A percentile compares a stretch with the other conserved stretches of the same genome.
These are phyloP conservation scores for Gymnarchus niloticus DNA, from an alignment of 2,113 vertebrate species.

Conservation along the genomic window DNA sequence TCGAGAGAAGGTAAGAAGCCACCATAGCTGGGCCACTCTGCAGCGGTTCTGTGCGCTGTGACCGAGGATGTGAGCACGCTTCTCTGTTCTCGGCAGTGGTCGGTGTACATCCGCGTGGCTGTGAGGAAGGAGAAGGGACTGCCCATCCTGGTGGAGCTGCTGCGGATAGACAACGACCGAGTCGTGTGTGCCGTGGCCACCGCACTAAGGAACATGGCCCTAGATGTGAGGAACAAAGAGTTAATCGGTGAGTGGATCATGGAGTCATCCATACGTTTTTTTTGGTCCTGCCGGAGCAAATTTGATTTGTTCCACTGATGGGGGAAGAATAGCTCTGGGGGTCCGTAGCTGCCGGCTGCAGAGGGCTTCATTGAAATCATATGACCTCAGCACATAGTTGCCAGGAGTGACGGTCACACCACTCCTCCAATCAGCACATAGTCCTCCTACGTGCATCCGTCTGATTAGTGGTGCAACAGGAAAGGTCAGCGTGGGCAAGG, in stretches of 20 bases:
- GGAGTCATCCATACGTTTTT: neutral
- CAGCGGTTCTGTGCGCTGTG: neutral
- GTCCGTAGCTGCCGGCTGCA: neutral
- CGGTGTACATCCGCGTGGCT: constrained; percentile 91
- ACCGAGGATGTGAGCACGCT: neutral
- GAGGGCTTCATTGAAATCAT: neutral
- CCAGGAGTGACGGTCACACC: neutral
- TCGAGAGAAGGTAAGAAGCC: neutral
- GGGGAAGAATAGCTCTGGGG: neutral
- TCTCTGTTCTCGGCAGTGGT: constrained; percentile 72
- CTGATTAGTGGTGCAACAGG: neutral
- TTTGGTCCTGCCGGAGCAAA: neutral
- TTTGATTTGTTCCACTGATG: neutral
- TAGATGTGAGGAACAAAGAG: constrained; percentile 98
- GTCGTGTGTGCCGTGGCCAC: constrained; percentile 98
- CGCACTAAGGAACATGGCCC: constrained; percentile 95
- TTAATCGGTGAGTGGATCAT: constrained; percentile 79
- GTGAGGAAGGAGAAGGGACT: constrained; percentile 97
- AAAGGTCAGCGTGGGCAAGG: neutral
- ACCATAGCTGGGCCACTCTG: neutral
- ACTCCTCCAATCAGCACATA: neutral
- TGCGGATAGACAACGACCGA: constrained; percentile 97
- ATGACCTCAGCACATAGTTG: neutral
- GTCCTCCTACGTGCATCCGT: neutral
- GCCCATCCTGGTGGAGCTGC: constrained; percentile 91